Evolutionary conservation across 2,888 invertebrate species (phyloP).

Genomic region (Nebria brevicollis): DNA sequence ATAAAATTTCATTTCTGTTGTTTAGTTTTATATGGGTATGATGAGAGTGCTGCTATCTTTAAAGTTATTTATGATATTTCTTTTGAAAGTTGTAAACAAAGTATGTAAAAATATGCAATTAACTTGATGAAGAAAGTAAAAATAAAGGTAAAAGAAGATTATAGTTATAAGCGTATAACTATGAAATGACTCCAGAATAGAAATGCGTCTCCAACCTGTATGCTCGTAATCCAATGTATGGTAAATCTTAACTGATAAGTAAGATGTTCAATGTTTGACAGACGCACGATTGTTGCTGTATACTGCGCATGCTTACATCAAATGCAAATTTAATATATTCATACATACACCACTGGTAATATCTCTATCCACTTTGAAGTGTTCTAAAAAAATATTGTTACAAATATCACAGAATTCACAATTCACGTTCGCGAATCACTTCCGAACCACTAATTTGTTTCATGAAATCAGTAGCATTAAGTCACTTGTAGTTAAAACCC

Average conservation of each 20-base stretch:
- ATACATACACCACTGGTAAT: background rate
- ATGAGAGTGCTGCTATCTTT: too few relatives aligned
- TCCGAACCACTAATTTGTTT: background rate
- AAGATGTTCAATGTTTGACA: slow-evolving; percentile 6
- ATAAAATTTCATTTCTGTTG: too few relatives aligned
- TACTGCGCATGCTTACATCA: slow-evolving; percentile 9
- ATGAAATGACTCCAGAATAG: background rate
- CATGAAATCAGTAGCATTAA: background rate
- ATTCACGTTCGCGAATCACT: background rate
- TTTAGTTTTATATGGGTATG: too few relatives aligned
- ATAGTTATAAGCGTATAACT: background rate
- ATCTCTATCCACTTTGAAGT: background rate
- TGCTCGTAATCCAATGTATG: slow-evolving; percentile 6
- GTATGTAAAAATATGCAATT: too few relatives aligned
- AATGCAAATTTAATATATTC: background rate
- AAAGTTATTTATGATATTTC: too few relatives aligned
- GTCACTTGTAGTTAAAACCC: background rate
- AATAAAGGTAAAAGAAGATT: background rate
- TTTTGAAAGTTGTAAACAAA: too few relatives aligned
- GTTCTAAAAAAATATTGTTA: background rate
- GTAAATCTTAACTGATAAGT: slow-evolving; percentile 11
- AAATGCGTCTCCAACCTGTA: background rate
- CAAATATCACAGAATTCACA: background rate
- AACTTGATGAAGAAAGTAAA: background rate
- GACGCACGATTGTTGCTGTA: background rate